Base-by-base conservation (phyloP, 2,113 vertebrate species). In the Porphyrio hochstetteri region DNA sequence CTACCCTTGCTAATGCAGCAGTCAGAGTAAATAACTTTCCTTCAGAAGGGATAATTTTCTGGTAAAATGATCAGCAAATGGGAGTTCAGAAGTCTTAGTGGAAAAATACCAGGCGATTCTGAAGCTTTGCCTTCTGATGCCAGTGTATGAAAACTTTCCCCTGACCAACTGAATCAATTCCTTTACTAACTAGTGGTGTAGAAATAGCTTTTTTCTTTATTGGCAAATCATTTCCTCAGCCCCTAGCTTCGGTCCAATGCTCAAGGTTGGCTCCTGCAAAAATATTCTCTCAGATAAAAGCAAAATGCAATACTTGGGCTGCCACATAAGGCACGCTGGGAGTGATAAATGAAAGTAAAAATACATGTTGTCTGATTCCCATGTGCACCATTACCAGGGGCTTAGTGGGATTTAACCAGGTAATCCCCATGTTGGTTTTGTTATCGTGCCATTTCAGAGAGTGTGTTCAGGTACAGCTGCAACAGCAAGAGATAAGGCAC, bases 21-120 rank as follows among this genome's bases (percentile, higher is more conserved):
- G 53, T 85, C 35, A 61, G 77, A 88, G 81, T 96, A 97, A 97
- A 97, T 94, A 96, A 95, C 94, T 95, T 95, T 52, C 64, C 88
- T 93, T 93, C 88, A 93, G 91, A 96, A 97, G 86, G 79, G 71
- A 96, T 91, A 94, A 97, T 96, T 96, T 97, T 97, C 90, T 96
- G 94, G 95, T 97, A 94, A 94, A 93, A 94, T 80, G 83, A 92
- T 96, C 92, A 96, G 85, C 87, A 94, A 96, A 94, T 95, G 95
- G 92, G 7, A 91, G 90, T 92, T 95, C 90, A 94, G 86, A 93
- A 93, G 72, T 77, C 92, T 94, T 90, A 95, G 88, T 93, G 95
- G 95, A 95, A 97, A 97, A 97, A 93, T 93, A 97, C 93, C 86
- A 92, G 93, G 83, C 9, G 29, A 90, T 36, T 44, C 81, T 91